These are phyloP conservation scores for Cervus canadensis DNA, from an alignment of 2,113 vertebrate species.

Conservation along the genomic window DNA sequence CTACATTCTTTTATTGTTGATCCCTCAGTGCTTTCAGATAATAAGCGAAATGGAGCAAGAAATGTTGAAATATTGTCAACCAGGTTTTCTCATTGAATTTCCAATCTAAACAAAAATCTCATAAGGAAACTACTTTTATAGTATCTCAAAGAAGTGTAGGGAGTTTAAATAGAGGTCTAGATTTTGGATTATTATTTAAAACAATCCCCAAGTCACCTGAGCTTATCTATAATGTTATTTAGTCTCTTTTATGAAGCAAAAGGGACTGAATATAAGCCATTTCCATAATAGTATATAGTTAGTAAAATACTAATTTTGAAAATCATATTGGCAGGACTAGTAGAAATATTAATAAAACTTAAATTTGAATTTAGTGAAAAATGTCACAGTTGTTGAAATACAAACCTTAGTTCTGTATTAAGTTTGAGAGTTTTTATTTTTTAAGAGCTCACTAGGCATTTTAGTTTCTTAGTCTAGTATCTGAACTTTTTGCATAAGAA, in stretches of 20 bases:
- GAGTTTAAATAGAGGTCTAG: conserved; percentile 26
- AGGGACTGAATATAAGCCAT: background rate
- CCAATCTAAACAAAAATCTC: conserved; percentile 65
- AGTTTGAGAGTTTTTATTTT: background rate
- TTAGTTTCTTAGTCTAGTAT: background rate
- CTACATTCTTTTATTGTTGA: conserved; percentile 31
- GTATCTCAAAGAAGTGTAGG: conserved; percentile 23
- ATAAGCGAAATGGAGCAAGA: conserved; percentile 47
- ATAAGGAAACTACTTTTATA: conserved; percentile 55
- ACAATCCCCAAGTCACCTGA: background rate
- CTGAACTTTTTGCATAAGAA: background rate
- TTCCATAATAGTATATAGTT: background rate
- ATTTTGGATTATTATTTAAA: conserved; percentile 53
- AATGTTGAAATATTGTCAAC: conserved; percentile 60
- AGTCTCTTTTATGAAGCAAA: background rate
- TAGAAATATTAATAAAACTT: background rate
- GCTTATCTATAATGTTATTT: background rate
- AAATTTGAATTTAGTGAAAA: background rate
- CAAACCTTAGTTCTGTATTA: background rate
- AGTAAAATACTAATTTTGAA: background rate
- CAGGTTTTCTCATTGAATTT: conserved; percentile 61
- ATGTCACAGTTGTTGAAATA: background rate
- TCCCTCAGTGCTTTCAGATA: conserved; percentile 57
- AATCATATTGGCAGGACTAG: background rate
- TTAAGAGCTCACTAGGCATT: background rate